Evolutionary conservation across 2,113 vertebrate species (phyloP), one percentile per base, ranked within the genome.

Genomic region (Piaya cayana): DNA sequence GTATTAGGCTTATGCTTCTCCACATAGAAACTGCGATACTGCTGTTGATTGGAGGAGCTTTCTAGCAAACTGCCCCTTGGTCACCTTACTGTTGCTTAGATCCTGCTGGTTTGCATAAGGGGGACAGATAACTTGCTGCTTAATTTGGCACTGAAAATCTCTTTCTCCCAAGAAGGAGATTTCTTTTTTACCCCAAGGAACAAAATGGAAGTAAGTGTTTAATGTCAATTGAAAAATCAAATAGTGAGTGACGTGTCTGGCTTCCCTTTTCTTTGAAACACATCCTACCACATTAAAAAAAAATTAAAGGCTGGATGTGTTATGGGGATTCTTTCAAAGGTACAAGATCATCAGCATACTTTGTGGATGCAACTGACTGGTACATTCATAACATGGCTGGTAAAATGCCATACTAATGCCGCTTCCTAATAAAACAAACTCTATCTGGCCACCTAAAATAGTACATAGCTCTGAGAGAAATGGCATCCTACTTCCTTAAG

Each of bases 151-250:
- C 30, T 72, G 49, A 8, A n/a, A n/a, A n/a, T n/a, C n/a, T n/a
- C n/a, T n/a, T n/a, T n/a, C n/a, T n/a, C 62, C 74, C 91, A 89
- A 87, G 69, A 36, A 86, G 23, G 21, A 75, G 27, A 14, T 45
- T 19, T 70, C 49, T 50, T 68, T 86, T 56, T n/a, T n/a, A n/a
- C 6, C 55, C 47, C 72, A 60, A 64, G 69, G 77, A 92, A 53
- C 23, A 71, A 92, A 91, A 84, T 78, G 36, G 62, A 87, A 82
- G n/a, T 82, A 87, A 82, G n/a, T 82, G 60, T 91, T 75, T 92
- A 72, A 93, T 49, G 56, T 84, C 92, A 90, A 49, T 15, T 58
- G 80, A 64, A 89, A 78, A 95, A 85, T 68, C 69, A 62, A 75
- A 93, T 67, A 6, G 7, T 27, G 26, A 88, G 23, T 64, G 62